Evolutionary conservation across 2,113 vertebrate species (phyloP), one percentile per base, ranked within the genome.

Genomic region (Macrotus californicus): DNA sequence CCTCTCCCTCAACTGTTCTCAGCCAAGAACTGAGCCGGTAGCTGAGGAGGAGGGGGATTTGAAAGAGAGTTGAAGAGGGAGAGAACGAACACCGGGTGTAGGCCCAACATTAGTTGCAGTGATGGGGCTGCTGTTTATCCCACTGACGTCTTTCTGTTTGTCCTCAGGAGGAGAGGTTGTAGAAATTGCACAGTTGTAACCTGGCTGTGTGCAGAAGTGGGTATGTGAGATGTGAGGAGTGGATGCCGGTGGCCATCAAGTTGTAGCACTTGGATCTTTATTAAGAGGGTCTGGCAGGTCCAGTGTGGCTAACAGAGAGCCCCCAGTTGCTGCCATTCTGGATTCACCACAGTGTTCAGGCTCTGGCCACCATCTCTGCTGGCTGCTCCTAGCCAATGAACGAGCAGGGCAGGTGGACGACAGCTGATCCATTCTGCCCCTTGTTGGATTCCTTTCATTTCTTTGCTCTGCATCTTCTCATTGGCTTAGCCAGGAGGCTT

Each of bases 381-480:
- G 1, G 22, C 31, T 29, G 59, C 24, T 29, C 59, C 26, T 10
- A 61, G 59, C 24, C 59, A 61, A 5, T 61, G 59, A 61, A 26
- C 24, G 75, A 82, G 22, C 34, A 85, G 12, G 36, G 48, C 0
- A 9, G 26, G n/a, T 9, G 9, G 12, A 7, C 0, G 0, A 10
- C 43, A 61, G 41, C 6, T 36, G 69, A 73, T 21, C 15, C 22
- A 3, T 43, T 52, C 26, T 43, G 2, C 34, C 14, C 15, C 8
- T 4, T 12, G 13, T 48, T 31, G 76, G 16, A 9, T 52, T 83
- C 50, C 41, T 83, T 59, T 41, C 48, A 31, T 54, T 21, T 81
- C 34, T 75, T 18, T 11, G 3, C 50, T 76, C 46, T 66, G 26
- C 3, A 46, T 5, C 9, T 21, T 52, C 34, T 72, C 67, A 34